phyloP scores from a whole-genome alignment of 1,140 invertebrate genomes.

The Hermetia illucens region DNA sequence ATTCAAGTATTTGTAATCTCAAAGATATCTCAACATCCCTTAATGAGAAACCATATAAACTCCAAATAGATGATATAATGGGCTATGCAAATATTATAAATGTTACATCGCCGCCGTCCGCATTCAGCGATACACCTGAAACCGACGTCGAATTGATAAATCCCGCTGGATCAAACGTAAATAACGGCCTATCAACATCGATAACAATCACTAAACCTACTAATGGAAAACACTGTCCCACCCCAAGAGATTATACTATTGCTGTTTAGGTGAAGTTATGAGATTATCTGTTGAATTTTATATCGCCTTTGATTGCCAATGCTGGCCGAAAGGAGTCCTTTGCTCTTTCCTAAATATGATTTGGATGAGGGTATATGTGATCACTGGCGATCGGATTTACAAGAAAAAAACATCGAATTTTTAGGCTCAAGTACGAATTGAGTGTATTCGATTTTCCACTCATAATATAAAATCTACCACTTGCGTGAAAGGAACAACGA shows the following conservation, averaged over 20 bases:
- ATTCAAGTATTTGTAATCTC: slow-evolving; percentile 3
- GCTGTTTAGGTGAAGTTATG: no score
- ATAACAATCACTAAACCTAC: background rate
- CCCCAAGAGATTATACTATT: background rate
- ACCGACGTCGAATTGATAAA: background rate
- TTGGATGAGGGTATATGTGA: no score
- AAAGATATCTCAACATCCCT: slow-evolving; percentile 1
- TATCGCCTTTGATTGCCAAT: no score
- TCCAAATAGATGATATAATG: slow-evolving; percentile 7
- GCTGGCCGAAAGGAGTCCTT: no score
- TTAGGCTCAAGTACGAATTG: no score
- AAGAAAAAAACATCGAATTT: no score
- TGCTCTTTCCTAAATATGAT: no score
- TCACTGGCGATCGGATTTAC: no score
- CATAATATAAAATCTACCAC: no score
- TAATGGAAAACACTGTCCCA: background rate
- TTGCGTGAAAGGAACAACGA: no score
- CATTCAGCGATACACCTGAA: slow-evolving; percentile 13
- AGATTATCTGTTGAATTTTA: no score
- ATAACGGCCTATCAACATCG: background rate
- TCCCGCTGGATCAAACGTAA: background rate
- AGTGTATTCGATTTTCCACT: no score
- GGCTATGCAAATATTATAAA: slow-evolving; percentile 4
- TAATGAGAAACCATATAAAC: slow-evolving; percentile 13
- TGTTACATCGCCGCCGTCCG: slow-evolving; percentile 18